Evolutionary conservation across 1,140 invertebrate species (phyloP), one percentile per base, ranked within the genome.

Genomic region (Polypedilum vanderplanki): DNA sequence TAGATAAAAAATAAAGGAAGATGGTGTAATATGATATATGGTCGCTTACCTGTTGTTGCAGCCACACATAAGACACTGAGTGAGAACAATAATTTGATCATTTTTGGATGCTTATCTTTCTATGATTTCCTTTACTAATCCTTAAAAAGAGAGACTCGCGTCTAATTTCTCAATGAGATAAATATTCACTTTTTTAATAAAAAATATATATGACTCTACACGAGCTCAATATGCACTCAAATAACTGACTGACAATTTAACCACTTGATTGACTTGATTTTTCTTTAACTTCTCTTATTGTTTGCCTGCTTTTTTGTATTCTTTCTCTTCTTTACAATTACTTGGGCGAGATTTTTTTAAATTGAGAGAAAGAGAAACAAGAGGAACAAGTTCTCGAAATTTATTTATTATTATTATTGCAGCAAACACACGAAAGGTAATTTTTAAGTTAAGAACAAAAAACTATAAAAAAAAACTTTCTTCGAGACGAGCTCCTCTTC

Each of bases 11-110:
- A 12, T 57, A 15, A 57, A 12, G 46, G 65, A n/a, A n/a, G n/a
- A n/a, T n/a, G n/a, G n/a, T n/a, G n/a, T 70, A 70, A 70, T 70
- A 20, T 70, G 65, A 70, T 70, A 20, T 33, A 33, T 22, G n/a
- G 18, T 70, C 18, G n/a, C 65, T 70, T 70, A 70, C 65, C 65
- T 70, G 65, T 70, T 70, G 65, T 70, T 22, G 65, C 65, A 70
- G 20, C 17, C 17, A 70, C 65, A 70, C 65, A 70, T 12, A 70
- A 10, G 4, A 70, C 65, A 70, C 65, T 70, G 65, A 70, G 65
- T 18, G 65, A 20, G 65, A 70, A 70, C 10, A 70, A 20, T 20
- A 70, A 70, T 22, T 70, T 70, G 65, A 70, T 70, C 65, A 70
- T 70, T 22, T 18, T 70, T 70, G 65, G 18, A 70, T 70, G 17